Evolutionary conservation across 2,113 vertebrate species (phyloP).

Genomic region (Sterrhoptilus dennistouni): DNA sequence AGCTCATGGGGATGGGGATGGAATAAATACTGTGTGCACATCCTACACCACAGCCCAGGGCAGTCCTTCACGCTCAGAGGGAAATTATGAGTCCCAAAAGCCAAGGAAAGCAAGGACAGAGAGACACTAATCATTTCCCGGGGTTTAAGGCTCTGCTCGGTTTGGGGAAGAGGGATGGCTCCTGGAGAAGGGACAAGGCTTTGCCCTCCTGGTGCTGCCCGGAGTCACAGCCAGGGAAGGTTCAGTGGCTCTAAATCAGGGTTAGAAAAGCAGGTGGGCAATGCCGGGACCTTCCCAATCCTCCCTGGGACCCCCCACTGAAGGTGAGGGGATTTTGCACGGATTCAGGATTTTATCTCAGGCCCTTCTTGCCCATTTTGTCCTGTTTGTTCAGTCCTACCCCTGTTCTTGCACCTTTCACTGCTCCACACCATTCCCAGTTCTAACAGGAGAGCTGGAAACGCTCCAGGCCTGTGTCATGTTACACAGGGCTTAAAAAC

Average conservation of each 20-base stretch:
- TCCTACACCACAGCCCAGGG: no score
- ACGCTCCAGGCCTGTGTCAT: background rate
- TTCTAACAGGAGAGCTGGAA: background rate
- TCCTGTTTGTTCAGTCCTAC: background rate
- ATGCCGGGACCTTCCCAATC: accelerated
- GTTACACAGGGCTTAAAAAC: background rate
- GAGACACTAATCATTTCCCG: background rate
- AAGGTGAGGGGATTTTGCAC: background rate
- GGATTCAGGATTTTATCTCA: accelerated
- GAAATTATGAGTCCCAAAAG: background rate
- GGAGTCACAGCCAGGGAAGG: background rate
- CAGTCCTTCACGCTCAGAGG: background rate
- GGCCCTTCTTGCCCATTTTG: accelerated
- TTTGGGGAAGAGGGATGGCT: background rate
- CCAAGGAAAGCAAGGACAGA: background rate
- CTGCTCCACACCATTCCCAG: background rate
- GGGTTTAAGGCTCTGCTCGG: background rate
- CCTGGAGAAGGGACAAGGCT: background rate
- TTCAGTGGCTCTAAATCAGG: background rate
- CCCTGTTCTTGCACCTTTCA: background rate
- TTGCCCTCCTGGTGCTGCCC: background rate
- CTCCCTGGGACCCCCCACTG: background rate
- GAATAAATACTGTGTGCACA: no score
- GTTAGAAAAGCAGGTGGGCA: background rate
- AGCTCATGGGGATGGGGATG: no score